These are phyloP conservation scores for Rhagoletis zephyria DNA, from an alignment of 1,140 invertebrate genomes.

Conservation along the genomic window DNA sequence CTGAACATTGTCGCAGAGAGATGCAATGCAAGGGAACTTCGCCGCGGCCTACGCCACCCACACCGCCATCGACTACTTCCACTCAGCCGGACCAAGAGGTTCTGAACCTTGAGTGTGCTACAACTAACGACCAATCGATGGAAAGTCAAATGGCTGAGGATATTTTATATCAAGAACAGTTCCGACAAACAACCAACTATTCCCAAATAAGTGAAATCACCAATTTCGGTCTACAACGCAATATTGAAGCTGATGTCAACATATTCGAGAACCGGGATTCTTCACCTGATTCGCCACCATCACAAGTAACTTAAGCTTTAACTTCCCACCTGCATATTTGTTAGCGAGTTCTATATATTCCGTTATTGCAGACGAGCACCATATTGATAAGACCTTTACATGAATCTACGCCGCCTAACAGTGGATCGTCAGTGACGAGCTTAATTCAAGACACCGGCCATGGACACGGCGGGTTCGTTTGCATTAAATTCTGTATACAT, in stretches of 20 bases:
- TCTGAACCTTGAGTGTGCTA: conserved; percentile 41
- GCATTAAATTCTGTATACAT: not conserved
- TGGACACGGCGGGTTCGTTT: conserved; percentile 61
- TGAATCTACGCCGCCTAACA: conserved; percentile 68
- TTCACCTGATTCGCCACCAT: conserved; percentile 71
- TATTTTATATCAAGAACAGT: conserved; percentile 59
- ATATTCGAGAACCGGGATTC: conserved; percentile 69
- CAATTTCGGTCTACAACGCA: conserved; percentile 60
- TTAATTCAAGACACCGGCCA: conserved; percentile 67
- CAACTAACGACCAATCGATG: conserved; percentile 68
- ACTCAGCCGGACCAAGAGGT: conserved; percentile 69
- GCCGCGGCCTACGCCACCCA: conserved; percentile 71
- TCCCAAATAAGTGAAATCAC: conserved; percentile 60
- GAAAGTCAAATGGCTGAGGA: conserved; percentile 70
- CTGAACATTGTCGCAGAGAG: conserved; percentile 85
- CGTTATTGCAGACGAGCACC: conserved; percentile 67
- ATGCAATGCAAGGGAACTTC: conserved; percentile 76
- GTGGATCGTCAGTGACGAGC: conserved; percentile 67
- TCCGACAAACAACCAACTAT: conserved; percentile 50
- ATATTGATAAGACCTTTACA: conserved; percentile 71
- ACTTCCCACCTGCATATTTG: not conserved
- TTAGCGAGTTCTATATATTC: not conserved
- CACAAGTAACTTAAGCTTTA: conserved; percentile 61
- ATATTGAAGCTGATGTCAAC: conserved; percentile 70
- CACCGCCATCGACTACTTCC: conserved; percentile 70